Conservation (phyloP, 2,113 vertebrate species). For the Percopsis transmontana region DNA sequence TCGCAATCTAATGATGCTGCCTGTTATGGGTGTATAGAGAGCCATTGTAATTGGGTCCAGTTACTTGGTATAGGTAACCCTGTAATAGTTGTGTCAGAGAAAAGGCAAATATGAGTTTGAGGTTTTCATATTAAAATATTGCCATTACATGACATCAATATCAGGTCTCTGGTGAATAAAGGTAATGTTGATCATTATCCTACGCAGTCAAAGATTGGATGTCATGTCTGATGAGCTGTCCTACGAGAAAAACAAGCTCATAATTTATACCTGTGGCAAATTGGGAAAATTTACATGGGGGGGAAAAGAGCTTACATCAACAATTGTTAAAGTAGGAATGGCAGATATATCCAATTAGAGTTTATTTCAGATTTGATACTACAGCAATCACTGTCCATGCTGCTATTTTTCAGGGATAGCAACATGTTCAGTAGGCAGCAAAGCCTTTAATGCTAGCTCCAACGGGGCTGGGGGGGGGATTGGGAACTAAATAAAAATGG, state of each 20-base stretch:
- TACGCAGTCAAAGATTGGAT: slow-evolving; percentile 9
- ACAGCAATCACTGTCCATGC: not conserved
- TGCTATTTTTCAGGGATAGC: too few species aligned
- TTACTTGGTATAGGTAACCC: slow-evolving; percentile 6
- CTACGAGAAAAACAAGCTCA: slow-evolving; percentile 24
- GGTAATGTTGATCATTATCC: slow-evolving; percentile 35
- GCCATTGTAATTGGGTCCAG: slow-evolving; percentile 2
- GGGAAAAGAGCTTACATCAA: not conserved
- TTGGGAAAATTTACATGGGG: not conserved
- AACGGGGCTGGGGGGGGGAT: too few species aligned
- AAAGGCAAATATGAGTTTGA: slow-evolving; percentile 19
- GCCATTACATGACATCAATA: slow-evolving; percentile 6
- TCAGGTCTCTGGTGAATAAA: slow-evolving; percentile 11
- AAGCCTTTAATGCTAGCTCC: too few species aligned
- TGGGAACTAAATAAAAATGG: too few species aligned
- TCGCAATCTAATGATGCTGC: not conserved
- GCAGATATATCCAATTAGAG: not conserved
- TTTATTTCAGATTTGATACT: not conserved
- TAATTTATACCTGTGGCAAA: slow-evolving; percentile 25
- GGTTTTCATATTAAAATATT: not conserved
- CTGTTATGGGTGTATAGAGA: not conserved
- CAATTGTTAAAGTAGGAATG: slow-evolving; percentile 5
- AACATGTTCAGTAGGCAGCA: too few species aligned
- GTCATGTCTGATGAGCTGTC: not conserved
- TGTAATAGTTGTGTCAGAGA: slow-evolving; percentile 12